Conservation (phyloP, 2,888 invertebrate genomes). For the Xanthorhoe spadicearia region DNA sequence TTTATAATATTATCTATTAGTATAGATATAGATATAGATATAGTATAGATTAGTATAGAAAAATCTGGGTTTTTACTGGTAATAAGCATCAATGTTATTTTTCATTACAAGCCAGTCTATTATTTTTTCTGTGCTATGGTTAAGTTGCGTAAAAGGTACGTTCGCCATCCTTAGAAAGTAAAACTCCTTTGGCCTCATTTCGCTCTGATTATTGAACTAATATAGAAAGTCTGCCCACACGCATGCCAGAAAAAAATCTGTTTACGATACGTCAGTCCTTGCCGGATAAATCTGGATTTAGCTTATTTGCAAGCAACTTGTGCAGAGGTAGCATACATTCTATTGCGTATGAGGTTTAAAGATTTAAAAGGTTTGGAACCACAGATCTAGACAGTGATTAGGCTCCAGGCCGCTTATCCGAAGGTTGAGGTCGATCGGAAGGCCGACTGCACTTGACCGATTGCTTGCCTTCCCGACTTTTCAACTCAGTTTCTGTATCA, state of each 20-base stretch:
- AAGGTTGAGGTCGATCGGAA: slow-evolving; percentile 25
- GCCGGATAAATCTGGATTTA: slow-evolving; percentile 23
- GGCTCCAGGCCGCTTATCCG: slow-evolving; percentile 27
- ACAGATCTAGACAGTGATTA: slow-evolving; percentile 26
- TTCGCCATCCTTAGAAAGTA: neutral
- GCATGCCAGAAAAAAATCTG: slow-evolving; percentile 17
- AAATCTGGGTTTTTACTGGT: no score
- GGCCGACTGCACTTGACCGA: slow-evolving; percentile 29
- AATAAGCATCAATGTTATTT: no score
- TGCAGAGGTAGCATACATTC: slow-evolving; percentile 10
- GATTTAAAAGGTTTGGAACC: no score
- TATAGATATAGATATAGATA: no score
- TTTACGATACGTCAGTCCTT: slow-evolving; percentile 17
- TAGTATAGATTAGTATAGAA: no score
- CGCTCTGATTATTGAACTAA: slow-evolving; percentile 5
- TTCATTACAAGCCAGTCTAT: no score
- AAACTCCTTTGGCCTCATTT: slow-evolving; percentile 5
- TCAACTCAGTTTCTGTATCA: neutral
- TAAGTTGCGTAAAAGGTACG: no score
- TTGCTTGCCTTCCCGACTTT: slow-evolving; percentile 12
- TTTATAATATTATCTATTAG: no score
- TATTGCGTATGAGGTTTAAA: no score
- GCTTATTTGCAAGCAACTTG: slow-evolving; percentile 9
- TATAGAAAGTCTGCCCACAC: slow-evolving; percentile 14
- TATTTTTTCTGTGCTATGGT: no score